Percentiles rank a stretch among this genome's conserved stretches.
phyloP scores from a whole-genome alignment of 2,888 invertebrate species.

The Diarsia brunnea region DNA sequence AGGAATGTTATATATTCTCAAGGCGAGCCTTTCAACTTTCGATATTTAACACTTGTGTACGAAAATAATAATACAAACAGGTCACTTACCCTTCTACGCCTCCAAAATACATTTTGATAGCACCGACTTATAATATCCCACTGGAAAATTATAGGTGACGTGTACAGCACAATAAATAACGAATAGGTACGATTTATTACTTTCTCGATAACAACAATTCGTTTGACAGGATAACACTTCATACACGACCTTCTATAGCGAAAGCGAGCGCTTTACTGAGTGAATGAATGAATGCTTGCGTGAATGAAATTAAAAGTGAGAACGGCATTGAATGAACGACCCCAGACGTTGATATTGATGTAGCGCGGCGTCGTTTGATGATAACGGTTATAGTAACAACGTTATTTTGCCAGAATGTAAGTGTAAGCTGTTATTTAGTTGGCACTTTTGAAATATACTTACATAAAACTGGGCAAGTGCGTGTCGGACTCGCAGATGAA shows the following conservation, averaged over 20 bases:
- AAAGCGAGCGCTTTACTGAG: constrained; percentile 75
- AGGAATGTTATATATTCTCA: constrained; percentile 75
- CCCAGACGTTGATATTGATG: constrained; percentile 40
- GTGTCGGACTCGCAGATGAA: too few relatives aligned
- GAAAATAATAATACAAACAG: constrained; percentile 48
- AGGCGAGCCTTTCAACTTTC: constrained; percentile 88
- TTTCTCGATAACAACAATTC: constrained; percentile 60
- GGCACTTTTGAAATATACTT: background rate
- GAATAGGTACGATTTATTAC: constrained; percentile 62
- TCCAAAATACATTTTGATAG: constrained; percentile 80
- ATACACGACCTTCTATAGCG: constrained; percentile 63
- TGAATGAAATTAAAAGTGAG: constrained; percentile 19
- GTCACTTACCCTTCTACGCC: constrained; percentile 86
- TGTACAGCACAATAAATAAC: constrained; percentile 59
- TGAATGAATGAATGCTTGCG: constrained; percentile 55
- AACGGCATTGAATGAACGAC: constrained; percentile 21
- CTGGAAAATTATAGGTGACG: constrained; percentile 36
- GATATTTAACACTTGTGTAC: constrained; percentile 57
- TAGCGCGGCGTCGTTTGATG: too few relatives aligned
- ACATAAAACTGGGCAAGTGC: too few relatives aligned
- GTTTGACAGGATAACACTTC: background rate
- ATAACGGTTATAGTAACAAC: constrained; percentile 11
- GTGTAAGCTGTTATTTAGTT: background rate
- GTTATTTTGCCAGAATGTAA: background rate
- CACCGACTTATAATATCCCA: constrained; percentile 50